phyloP scores from a whole-genome alignment of 2,797 vertebrate species.

The Lutjanus argentimaculatus region DNA sequence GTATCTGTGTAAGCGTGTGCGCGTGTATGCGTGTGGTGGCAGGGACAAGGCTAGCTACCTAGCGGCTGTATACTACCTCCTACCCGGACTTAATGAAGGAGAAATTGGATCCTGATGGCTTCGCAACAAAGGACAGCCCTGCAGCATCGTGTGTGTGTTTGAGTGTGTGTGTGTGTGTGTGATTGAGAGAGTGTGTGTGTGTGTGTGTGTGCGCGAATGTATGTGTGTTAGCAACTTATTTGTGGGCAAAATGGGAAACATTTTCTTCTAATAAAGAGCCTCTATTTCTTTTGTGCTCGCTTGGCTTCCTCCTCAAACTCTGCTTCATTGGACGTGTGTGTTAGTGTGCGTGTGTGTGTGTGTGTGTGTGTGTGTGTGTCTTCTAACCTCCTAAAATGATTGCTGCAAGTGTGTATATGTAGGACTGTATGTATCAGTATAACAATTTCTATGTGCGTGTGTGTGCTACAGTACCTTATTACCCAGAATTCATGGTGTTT shows the following conservation, averaged over 20 bases:
- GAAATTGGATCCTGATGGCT: slow-evolving; percentile 81
- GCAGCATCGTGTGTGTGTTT: slow-evolving; percentile 42
- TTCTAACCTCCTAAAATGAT: slow-evolving; percentile 8
- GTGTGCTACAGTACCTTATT: slow-evolving; percentile 21
- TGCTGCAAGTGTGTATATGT: neutral
- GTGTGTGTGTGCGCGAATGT: neutral
- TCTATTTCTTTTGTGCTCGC: slow-evolving; percentile 60
- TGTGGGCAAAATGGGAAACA: slow-evolving; percentile 67
- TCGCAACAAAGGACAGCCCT: slow-evolving; percentile 69
- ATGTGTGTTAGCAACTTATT: slow-evolving; percentile 51
- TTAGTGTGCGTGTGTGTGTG: slow-evolving; percentile 5
- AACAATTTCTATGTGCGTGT: neutral
- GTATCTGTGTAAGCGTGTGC: slow-evolving; percentile 33
- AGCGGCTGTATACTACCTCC: slow-evolving; percentile 59
- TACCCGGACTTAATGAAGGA: slow-evolving; percentile 72
- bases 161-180: slow-evolving; percentile 12
- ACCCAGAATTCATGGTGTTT: slow-evolving; percentile 27
- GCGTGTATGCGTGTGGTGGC: slow-evolving; percentile 36
- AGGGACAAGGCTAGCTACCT: slow-evolving; percentile 40
- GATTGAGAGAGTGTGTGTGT: slow-evolving; percentile 16
- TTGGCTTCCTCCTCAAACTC: slow-evolving; percentile 51
- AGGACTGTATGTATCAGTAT: neutral
- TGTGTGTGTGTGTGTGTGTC: slow-evolving; percentile 1
- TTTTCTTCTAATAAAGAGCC: slow-evolving; percentile 71
- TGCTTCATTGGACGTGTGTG: slow-evolving; percentile 4